These are phyloP conservation scores for Pygmarrhopalites habei DNA, from an alignment of 1,140 invertebrate genomes.

Conservation along the genomic window DNA sequence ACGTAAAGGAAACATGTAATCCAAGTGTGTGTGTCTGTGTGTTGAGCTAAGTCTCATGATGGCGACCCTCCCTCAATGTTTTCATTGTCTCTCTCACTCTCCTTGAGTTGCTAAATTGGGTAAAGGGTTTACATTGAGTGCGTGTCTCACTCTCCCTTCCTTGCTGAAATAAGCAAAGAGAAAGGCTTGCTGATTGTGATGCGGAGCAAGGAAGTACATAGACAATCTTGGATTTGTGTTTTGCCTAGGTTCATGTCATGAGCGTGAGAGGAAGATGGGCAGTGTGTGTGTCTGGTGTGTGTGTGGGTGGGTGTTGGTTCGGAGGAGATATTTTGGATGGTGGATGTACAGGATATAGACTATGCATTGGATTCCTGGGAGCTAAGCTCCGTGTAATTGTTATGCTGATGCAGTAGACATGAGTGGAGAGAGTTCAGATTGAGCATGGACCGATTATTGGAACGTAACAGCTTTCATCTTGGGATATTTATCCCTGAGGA, in stretches of 20 bases:
- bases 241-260: too few relatives aligned
- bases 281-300: too few relatives aligned
- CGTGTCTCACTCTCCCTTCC: too few relatives aligned
- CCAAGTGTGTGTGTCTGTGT: too few relatives aligned
- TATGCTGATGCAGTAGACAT: slow-evolving; percentile 29
- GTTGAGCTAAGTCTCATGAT: too few relatives aligned
- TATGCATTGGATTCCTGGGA: slow-evolving; percentile 13
- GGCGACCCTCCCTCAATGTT: too few relatives aligned
- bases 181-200: slow-evolving; percentile 21
- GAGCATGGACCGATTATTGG: slow-evolving; percentile 32
- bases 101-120: too few relatives aligned
- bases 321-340: background rate
- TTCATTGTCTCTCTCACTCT: too few relatives aligned
- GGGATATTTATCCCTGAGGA: slow-evolving; percentile 34
- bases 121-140: too few relatives aligned
- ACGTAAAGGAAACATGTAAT: too few relatives aligned
- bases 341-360: background rate
- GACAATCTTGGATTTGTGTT: background rate
- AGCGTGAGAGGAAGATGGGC: too few relatives aligned
- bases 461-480: slow-evolving; percentile 35
- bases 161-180: background rate
- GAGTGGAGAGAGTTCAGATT: slow-evolving; percentile 24
- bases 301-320: too few relatives aligned
- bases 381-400: slow-evolving; percentile 29
- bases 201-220: slow-evolving; percentile 6